Conservation (phyloP, 2,113 vertebrate species). For the Lasiurus borealis region DNA sequence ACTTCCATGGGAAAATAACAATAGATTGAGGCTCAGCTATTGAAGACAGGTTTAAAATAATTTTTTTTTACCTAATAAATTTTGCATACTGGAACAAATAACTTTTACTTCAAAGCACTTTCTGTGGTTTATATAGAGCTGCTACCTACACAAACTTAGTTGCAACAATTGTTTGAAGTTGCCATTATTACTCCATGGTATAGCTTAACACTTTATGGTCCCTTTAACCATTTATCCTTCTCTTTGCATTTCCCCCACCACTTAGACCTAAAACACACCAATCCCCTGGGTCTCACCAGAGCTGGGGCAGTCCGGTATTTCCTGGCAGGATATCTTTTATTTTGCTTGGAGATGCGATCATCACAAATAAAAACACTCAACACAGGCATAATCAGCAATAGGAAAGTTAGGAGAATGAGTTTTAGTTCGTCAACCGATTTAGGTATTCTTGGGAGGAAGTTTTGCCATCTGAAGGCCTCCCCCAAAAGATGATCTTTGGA, state of each 20-base stretch:
- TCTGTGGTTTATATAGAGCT: neutral
- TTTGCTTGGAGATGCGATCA: slow-evolving; percentile 2
- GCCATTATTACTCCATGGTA: neutral
- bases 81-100: neutral
- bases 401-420: neutral
- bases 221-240: neutral
- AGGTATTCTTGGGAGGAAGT: neutral
- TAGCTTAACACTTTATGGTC: neutral
- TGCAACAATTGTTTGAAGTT: neutral
- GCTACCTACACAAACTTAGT: neutral
- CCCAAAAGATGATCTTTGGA: neutral
- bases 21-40: neutral
- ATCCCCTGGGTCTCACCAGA: neutral
- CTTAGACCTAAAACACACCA: neutral
- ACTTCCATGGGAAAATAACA: slow-evolving; percentile 12
- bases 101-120: neutral
- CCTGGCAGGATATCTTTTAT: neutral
- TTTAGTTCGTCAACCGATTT: neutral
- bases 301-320: neutral
- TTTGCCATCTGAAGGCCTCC: neutral
- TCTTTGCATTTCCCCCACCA: neutral
- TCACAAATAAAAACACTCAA: neutral
- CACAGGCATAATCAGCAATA: neutral
- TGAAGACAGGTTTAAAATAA: neutral
- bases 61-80: neutral